Evolutionary conservation across 2,797 vertebrate genomes (phyloP), one percentile per base, ranked within the genome.

Genomic region (Furcifer pardalis): DNA sequence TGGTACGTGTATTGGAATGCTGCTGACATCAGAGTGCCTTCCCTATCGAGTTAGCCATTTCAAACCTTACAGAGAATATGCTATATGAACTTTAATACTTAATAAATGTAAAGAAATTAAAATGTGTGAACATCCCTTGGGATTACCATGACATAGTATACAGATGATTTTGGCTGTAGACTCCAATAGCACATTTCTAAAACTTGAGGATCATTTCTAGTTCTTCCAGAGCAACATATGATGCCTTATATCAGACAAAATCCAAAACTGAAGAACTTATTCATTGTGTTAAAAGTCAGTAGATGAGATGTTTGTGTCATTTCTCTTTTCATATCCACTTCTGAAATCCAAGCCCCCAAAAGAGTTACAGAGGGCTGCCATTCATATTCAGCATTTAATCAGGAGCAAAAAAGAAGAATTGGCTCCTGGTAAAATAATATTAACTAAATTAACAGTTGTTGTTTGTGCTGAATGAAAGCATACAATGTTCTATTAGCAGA

Each of bases 371-470:
- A 82, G 65, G 59, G 40, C 79, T 77, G 25, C 46, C 46, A 40
- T 72, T 82, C 77, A 77, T 82, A 77, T 63, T 63, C 72, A 66
- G 74, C 65, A 82, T 86, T 76, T 82, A 82, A 77, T 72, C n/a
- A 5, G 42, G 44, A 86, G 44, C 65, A 44, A 69, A 82, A 82
- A 81, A 71, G 52, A 72, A 76, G 71, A 81, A 68, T 81, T 81
- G 79, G 78, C 78, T 81, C 23, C 63, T 69, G 63, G 62, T 68
- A 76, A 77, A 81, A 81, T 71, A 81, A 86, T 62, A 86, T 86
- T 86, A 82, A 77, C 79, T 71, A 37, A 40, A 82, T 77, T 82
- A 77, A 82, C 84, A 86, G 74, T 82, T 86, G 83, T 79, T 84
- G 84, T 86, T 86, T 82, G 79, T 52, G 56, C 74, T 82, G 73